Evolutionary conservation across 2,888 invertebrate species (phyloP).

Genomic region (Papilio gigon): DNA sequence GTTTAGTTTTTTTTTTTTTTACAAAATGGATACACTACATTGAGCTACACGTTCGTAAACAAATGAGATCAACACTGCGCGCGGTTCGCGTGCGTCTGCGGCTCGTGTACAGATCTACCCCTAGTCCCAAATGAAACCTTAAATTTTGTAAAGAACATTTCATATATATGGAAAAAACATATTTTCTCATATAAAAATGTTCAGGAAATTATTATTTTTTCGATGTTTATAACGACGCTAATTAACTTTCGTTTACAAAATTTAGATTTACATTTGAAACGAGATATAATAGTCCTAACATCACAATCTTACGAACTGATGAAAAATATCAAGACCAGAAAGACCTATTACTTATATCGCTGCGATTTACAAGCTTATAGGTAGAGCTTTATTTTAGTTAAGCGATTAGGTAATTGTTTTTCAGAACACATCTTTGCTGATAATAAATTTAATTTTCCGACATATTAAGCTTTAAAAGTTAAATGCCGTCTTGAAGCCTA

Average conservation of each 20-base stretch:
- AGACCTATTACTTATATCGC: background rate
- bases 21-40: slow-evolving; percentile 69
- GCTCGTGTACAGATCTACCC: slow-evolving; percentile 45
- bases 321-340: background rate
- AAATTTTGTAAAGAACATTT: background rate
- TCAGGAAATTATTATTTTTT: too few relatives aligned
- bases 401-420: too few relatives aligned
- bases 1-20: slow-evolving; percentile 62
- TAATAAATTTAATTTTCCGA: too few relatives aligned
- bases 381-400: background rate
- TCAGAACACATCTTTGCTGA: too few relatives aligned
- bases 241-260: background rate
- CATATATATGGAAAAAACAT: too few relatives aligned
- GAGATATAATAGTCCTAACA: background rate
- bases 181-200: too few relatives aligned
- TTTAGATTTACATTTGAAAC: background rate
- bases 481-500: too few relatives aligned
- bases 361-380: background rate
- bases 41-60: slow-evolving; percentile 79
- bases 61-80: slow-evolving; percentile 81
- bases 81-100: slow-evolving; percentile 50
- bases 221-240: background rate
- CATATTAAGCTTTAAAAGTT: too few relatives aligned
- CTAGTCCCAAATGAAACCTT: background rate
- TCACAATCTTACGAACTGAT: background rate